Conservation (phyloP, 2,888 invertebrate genomes). For the Gortyna flavago region DNA sequence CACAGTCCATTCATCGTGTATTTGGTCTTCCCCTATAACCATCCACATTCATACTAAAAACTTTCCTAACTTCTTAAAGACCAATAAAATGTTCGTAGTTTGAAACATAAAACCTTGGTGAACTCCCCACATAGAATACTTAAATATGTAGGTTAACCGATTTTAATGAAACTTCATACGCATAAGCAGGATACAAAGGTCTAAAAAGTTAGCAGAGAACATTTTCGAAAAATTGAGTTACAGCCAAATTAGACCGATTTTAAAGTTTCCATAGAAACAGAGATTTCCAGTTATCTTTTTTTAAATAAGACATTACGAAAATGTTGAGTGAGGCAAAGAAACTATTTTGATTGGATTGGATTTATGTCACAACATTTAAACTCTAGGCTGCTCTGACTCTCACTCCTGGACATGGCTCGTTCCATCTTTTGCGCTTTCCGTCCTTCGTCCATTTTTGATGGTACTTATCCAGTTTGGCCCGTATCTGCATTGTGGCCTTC, state of each 20-base stretch:
- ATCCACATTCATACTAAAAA: background rate
- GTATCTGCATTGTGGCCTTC: too few relatives aligned
- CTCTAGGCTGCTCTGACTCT: background rate
- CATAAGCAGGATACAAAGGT: too few relatives aligned
- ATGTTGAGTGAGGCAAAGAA: background rate
- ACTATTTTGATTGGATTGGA: background rate
- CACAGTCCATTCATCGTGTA: background rate
- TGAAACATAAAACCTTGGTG: slow-evolving; percentile 27
- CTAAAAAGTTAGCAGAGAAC: too few relatives aligned
- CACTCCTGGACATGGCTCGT: background rate
- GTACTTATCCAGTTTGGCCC: background rate
- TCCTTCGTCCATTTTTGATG: background rate
- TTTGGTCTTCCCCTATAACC: background rate
- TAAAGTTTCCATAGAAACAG: too few relatives aligned
- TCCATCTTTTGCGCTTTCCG: background rate
- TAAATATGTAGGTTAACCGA: slow-evolving; percentile 42
- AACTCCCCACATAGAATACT: slow-evolving; percentile 24
- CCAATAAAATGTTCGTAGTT: slow-evolving; percentile 13
- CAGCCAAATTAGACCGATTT: too few relatives aligned
- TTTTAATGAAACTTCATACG: too few relatives aligned
- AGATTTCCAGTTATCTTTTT: too few relatives aligned
- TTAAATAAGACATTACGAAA: too few relatives aligned
- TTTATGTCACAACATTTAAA: background rate
- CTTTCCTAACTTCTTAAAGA: background rate
- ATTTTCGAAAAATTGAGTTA: too few relatives aligned